Conservation (phyloP, 2,888 invertebrate genomes). For the Poecilobothrus nobilitatus region DNA sequence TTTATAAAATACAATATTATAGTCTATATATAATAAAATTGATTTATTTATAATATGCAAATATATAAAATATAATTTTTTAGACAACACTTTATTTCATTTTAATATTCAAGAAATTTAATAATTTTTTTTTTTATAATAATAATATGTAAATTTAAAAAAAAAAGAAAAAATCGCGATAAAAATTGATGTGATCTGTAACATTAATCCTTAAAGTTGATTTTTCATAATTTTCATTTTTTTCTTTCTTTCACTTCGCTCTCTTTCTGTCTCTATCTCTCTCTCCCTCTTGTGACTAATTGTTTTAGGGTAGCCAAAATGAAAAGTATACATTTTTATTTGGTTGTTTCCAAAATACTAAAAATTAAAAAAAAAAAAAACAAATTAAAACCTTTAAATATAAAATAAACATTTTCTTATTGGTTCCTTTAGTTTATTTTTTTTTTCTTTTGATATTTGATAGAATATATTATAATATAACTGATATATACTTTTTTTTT, state of each 20-base stretch:
- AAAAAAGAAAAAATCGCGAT: too few species aligned
- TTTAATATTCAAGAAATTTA: too few species aligned
- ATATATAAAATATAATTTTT: too few species aligned
- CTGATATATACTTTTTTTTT: background rate
- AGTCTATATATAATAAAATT: too few species aligned
- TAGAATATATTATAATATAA: too few species aligned
- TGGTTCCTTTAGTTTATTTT: background rate
- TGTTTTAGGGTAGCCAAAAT: constrained; percentile 1
- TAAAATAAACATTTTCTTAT: background rate
- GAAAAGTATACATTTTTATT: background rate
- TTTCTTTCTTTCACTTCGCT: background rate
- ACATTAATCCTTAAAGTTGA: background rate
- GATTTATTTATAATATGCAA: too few species aligned
- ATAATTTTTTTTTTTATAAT: too few species aligned
- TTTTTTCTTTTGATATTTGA: too few species aligned
- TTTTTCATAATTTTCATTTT: background rate
- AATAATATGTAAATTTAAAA: too few species aligned
- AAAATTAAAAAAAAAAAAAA: too few species aligned
- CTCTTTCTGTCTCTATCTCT: background rate
- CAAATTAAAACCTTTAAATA: background rate
- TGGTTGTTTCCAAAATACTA: background rate
- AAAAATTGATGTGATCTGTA: background rate
- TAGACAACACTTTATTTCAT: too few species aligned
- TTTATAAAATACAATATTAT: too few species aligned
- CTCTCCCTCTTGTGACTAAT: background rate